phyloP scores from a whole-genome alignment of 2,797 vertebrate species.

The Hippopotamyrus pictus region DNA sequence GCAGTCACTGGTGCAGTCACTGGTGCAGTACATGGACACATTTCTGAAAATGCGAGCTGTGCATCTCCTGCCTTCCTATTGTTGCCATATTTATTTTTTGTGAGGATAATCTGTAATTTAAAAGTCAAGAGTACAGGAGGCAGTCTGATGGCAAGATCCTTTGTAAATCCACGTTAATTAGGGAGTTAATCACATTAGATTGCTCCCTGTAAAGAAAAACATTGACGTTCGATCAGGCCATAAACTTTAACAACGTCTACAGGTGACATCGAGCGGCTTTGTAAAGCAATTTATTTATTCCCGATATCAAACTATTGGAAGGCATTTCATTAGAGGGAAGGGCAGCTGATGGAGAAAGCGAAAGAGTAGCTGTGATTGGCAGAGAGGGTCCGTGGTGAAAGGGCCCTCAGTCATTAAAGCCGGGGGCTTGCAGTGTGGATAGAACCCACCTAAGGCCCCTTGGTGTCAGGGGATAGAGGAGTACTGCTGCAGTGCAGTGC shows the following conservation, averaged over 20 bases:
- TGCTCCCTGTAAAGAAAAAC: slow-evolving; percentile 45
- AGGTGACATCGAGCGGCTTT: slow-evolving; percentile 23
- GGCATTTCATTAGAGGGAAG: not conserved
- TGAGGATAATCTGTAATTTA: not conserved
- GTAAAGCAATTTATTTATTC: slow-evolving; percentile 21
- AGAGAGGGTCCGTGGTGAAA: not conserved
- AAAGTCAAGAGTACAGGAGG: not conserved
- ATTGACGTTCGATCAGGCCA: slow-evolving; percentile 44
- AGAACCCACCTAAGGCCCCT: slow-evolving; percentile 39
- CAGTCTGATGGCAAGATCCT: not conserved
- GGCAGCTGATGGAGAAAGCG: not conserved
- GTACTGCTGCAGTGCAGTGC: slow-evolving; percentile 68
- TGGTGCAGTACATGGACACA: not conserved
- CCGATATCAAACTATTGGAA: slow-evolving; percentile 3
- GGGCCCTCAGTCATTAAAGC: slow-evolving; percentile 37
- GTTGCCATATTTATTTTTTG: not conserved
- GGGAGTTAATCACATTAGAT: slow-evolving; percentile 50
- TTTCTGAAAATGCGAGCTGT: not conserved
- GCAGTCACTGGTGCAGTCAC: not conserved
- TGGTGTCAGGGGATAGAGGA: slow-evolving; percentile 49
- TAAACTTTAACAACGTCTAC: slow-evolving; percentile 52
- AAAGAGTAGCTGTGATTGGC: not conserved
- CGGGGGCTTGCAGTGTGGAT: slow-evolving; percentile 43
- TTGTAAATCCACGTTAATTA: slow-evolving; percentile 31
- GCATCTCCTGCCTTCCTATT: not conserved